These are phyloP conservation scores for Tetragnatha montana DNA, from an alignment of 2,888 invertebrate species.

Conservation along the genomic window DNA sequence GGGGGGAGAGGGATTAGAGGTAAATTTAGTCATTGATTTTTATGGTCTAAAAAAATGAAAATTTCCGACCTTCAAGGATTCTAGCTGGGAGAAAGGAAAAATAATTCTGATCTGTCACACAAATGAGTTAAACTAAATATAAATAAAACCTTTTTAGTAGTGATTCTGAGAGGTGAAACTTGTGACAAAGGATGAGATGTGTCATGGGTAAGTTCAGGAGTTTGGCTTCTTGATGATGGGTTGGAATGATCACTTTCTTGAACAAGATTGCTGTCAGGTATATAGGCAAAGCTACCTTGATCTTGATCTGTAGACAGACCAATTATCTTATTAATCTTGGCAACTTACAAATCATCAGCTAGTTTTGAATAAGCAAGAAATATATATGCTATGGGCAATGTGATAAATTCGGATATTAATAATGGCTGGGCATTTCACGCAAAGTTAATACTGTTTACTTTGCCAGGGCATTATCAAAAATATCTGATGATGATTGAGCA, in stretches of 20 bases:
- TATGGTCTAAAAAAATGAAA: background rate
- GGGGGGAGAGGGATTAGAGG: no score
- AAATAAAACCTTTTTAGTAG: slow-evolving; percentile 86
- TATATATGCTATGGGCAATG: no score
- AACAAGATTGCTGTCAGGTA: slow-evolving; percentile 74
- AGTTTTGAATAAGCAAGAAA: no score
- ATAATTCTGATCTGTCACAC: slow-evolving; percentile 21
- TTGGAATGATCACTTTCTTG: slow-evolving; percentile 74
- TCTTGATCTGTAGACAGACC: slow-evolving; percentile 55
- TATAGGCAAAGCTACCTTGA: slow-evolving; percentile 72
- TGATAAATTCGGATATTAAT: no score
- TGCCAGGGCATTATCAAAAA: no score
- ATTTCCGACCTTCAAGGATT: background rate
- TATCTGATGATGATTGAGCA: no score
- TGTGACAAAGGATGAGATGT: slow-evolving; percentile 75
- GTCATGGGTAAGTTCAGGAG: slow-evolving; percentile 70
- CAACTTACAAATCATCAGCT: no score
- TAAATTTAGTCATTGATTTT: background rate
- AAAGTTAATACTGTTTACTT: background rate
- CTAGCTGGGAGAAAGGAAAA: background rate
- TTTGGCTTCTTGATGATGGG: slow-evolving; percentile 73
- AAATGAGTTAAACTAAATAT: background rate
- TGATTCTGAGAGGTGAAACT: slow-evolving; percentile 85
- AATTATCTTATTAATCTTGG: no score
- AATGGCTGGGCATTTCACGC: no score